These are phyloP conservation scores for Pollicipes pollicipes DNA, from an alignment of 1,140 invertebrate species.

Conservation along the genomic window DNA sequence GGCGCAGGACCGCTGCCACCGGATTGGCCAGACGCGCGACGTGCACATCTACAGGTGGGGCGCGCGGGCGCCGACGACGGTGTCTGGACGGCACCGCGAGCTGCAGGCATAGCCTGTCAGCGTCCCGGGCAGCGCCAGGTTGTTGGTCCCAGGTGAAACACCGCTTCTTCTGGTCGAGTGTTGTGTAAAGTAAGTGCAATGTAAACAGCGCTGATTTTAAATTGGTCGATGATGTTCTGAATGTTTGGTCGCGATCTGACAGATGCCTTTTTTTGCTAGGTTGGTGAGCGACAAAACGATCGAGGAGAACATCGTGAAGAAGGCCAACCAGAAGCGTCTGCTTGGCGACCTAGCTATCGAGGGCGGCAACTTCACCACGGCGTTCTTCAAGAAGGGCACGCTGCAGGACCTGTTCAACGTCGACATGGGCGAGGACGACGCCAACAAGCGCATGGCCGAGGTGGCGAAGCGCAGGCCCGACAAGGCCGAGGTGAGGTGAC, in stretches of 20 bases:
- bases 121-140: no score
- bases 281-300: conserved; percentile 92
- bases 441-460: conserved; percentile 37
- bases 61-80: no score
- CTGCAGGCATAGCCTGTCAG: no score
- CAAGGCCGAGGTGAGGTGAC: neutral
- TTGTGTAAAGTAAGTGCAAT: no score
- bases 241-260: conserved; percentile 22
- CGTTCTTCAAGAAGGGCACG: conserved; percentile 84
- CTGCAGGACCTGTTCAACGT: conserved; percentile 84
- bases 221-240: no score
- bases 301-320: conserved; percentile 98
- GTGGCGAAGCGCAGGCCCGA: neutral
- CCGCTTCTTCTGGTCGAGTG: no score
- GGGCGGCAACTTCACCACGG: conserved; percentile 95
- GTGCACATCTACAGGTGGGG: conserved; percentile 98
- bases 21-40: conserved; percentile 97
- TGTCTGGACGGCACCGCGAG: no score
- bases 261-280: no score
- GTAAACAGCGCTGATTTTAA: no score
- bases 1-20: conserved; percentile 93
- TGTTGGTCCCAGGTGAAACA: no score
- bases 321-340: conserved; percentile 92
- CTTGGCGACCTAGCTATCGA: conserved; percentile 96
- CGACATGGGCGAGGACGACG: conserved; percentile 41